Evolutionary conservation across 2,888 invertebrate genomes (phyloP).

Genomic region (Dryococelus australis): DNA sequence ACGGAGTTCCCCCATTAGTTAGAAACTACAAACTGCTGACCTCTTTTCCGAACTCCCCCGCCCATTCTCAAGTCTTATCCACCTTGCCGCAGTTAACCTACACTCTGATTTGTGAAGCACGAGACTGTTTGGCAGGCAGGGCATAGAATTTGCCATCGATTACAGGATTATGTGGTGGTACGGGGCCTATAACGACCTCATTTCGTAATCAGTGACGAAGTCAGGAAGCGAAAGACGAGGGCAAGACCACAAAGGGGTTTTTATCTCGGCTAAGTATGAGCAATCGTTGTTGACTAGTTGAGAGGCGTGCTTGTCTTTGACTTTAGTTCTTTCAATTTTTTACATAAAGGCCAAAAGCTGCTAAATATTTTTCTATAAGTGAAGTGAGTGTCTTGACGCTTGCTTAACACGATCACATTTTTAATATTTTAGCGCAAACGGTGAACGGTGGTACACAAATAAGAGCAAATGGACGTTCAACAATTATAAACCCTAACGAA

Average conservation of each 20-base stretch:
- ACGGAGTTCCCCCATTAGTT: not conserved
- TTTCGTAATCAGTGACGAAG: not conserved
- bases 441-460: too few relatives aligned
- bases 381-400: too few relatives aligned
- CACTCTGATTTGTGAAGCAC: not conserved
- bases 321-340: too few relatives aligned
- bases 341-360: too few relatives aligned
- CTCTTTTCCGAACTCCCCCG: not conserved
- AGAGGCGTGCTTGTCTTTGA: too few relatives aligned
- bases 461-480: too few relatives aligned
- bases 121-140: not conserved
- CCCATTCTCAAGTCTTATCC: constrained; percentile 8
- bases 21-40: not conserved
- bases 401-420: too few relatives aligned
- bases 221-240: not conserved
- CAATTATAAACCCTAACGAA: too few relatives aligned
- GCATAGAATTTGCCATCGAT: constrained; percentile 9
- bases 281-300: not conserved
- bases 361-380: too few relatives aligned
- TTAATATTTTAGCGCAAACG: too few relatives aligned
- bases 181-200: not conserved
- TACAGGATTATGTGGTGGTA: not conserved
- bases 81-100: not conserved
- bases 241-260: not conserved
- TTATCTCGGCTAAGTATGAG: not conserved